A percentile compares a stretch with the other conserved stretches of the same genome.
phyloP scores from a whole-genome alignment of 2,113 vertebrate genomes.

The Callocephalon fimbriatum region DNA sequence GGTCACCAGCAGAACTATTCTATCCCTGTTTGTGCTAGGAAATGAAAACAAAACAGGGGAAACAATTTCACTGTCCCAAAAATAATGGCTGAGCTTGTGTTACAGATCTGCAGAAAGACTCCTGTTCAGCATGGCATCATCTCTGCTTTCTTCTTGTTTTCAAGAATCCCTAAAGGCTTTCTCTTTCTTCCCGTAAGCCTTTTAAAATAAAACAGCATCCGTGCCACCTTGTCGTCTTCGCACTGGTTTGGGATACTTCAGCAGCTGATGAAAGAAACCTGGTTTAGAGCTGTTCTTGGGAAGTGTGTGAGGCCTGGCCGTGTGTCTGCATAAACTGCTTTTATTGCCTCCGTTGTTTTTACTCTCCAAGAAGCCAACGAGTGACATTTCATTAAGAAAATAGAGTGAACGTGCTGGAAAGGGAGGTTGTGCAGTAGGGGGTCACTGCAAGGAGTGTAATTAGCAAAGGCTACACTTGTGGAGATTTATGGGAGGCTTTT shows the following conservation, averaged over 20 bases:
- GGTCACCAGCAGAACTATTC: neutral
- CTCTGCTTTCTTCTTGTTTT: neutral
- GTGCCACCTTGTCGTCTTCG: constrained; percentile 58
- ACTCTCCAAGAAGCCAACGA: constrained; percentile 75
- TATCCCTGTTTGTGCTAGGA: neutral
- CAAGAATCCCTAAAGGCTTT: neutral
- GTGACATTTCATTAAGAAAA: constrained; percentile 80
- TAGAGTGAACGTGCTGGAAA: constrained; percentile 75
- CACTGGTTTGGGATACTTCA: constrained; percentile 71
- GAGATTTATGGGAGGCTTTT: constrained; percentile 36
- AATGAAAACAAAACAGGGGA: neutral
- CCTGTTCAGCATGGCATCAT: neutral
- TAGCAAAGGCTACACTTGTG: constrained; percentile 30
- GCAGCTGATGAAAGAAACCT: constrained; percentile 77
- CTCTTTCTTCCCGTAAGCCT: neutral
- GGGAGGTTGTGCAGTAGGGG: constrained; percentile 52
- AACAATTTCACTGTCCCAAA: neutral
- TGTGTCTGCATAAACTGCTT: constrained; percentile 75
- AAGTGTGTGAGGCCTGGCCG: constrained; percentile 47
- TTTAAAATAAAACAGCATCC: neutral
- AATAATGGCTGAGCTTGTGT: neutral
- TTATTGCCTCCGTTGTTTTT: constrained; percentile 77
- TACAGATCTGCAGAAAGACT: neutral
- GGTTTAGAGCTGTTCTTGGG: constrained; percentile 23
- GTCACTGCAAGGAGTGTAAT: constrained; percentile 55